A percentile compares a stretch with the other conserved stretches of the same genome.
phyloP scores from a whole-genome alignment of 2,113 vertebrate species.

The Triplophysa tibetana region DNA sequence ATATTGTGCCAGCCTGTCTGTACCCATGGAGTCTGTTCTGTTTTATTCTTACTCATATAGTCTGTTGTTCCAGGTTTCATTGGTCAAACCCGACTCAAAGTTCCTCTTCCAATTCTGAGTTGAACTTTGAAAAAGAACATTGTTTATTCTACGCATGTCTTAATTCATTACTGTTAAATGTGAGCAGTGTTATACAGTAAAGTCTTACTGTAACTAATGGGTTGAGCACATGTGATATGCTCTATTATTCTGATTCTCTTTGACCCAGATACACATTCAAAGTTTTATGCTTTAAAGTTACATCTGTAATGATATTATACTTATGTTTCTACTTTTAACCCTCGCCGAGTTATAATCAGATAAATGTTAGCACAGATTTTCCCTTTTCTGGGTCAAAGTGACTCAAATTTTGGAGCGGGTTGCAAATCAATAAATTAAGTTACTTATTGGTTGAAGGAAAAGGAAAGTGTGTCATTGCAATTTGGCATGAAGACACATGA shows the following conservation, averaged over 20 bases:
- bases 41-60: neutral
- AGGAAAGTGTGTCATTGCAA: too few relatives aligned
- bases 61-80: neutral
- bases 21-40: neutral
- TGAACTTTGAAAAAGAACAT: neutral
- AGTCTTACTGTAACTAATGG: constrained; percentile 1
- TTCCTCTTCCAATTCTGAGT: neutral
- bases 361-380: too few relatives aligned
- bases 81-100: neutral
- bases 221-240: neutral
- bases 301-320: too few relatives aligned
- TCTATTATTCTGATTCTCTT: too few relatives aligned
- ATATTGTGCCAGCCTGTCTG: too few relatives aligned
- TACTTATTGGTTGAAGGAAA: constrained; percentile 6
- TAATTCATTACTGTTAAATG: constrained; percentile 31
- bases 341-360: too few relatives aligned
- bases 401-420: neutral
- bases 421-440: neutral
- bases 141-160: neutral
- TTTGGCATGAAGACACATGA: too few relatives aligned
- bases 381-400: neutral
- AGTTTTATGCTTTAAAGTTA: too few relatives aligned
- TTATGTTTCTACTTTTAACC: too few relatives aligned
- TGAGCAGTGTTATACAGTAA: constrained; percentile 28
- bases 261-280: too few relatives aligned